Evolutionary conservation across 2,797 vertebrate genomes (phyloP), one percentile per base, ranked within the genome.

Genomic region (Oreochromis grahami): DNA sequence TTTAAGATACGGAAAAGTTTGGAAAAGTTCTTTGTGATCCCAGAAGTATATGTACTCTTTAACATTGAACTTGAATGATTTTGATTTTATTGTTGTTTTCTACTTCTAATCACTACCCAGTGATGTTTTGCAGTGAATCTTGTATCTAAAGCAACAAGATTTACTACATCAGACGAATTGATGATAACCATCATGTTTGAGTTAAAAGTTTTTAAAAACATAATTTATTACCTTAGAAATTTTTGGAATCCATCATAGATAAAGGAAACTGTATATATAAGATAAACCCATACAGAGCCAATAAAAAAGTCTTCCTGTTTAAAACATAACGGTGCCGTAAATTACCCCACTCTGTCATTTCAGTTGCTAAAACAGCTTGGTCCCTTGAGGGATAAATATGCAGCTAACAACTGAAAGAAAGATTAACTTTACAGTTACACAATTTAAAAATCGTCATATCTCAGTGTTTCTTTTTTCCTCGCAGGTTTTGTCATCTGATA

Each of bases 401-500:
- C 19, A 41, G 36, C 63, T 41, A 41, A n/a, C 19, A 21, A 21
- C 4, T 0, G 2, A 12, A 68, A 24, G 21, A 68, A 15, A 38
- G 13, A 17, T 32, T 6, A 32, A 32, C 43, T 32, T 50, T 19
- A 13, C 3, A 0, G 0, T 72, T 48, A 45, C 43, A 29, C 3
- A 0, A 70, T n/a, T 7, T 34, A 3, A 10, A 83, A 76, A 15
- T 32, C 3, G 7, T 74, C 3, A 45, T 12, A 43, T 76, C 38
- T 52, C n/a, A 9, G 11, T 78, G 26, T 51, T 50, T 82, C 3
- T 43, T 78, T 26, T 80, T n/a, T 45, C 41, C 6, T 51, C 6
- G 10, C 15, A 89, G 90, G 80, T 78, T 84, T 45, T 14, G 6
- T 74, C 63, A 8, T 56, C 81, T 77, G 13, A 58, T 52, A 76